phyloP scores from a whole-genome alignment of 1,140 invertebrate species.

The Cydia amplana region DNA sequence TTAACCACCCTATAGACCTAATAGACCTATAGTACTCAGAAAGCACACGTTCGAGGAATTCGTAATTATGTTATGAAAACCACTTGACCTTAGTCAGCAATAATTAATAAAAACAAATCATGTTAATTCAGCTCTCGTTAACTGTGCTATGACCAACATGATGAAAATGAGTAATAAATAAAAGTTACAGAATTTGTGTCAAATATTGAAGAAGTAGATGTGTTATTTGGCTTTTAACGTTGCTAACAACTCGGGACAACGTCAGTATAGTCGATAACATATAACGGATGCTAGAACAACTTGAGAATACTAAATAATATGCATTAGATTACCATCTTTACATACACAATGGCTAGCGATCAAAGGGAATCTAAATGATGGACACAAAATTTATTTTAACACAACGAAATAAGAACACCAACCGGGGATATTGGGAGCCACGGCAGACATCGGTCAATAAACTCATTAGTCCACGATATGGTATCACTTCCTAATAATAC shows the following conservation, averaged over 20 bases:
- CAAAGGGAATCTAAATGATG: constrained; percentile 8
- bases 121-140: not conserved
- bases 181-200: not conserved
- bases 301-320: constrained; percentile 18
- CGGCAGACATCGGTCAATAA: constrained; percentile 78
- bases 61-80: constrained; percentile 17
- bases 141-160: not conserved
- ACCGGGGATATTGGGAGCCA: constrained; percentile 78
- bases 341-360: constrained; percentile 17
- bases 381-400: constrained; percentile 19
- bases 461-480: constrained; percentile 71
- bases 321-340: constrained; percentile 1
- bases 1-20: not conserved
- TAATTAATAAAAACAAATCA: constrained; percentile 19
- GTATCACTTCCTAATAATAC: constrained; percentile 52
- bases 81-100: constrained; percentile 29
- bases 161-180: constrained; percentile 1
- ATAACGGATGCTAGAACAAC: constrained; percentile 16
- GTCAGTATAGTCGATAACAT: constrained; percentile 47
- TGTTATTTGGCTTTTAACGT: constrained; percentile 35
- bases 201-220: constrained; percentile 6
- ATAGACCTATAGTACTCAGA: constrained; percentile 15
- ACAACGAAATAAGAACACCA: constrained; percentile 46
- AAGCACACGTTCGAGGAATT: constrained; percentile 7
- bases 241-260: constrained; percentile 70